phyloP scores from a whole-genome alignment of 2,888 invertebrate genomes.

The Anticlea derivata region DNA sequence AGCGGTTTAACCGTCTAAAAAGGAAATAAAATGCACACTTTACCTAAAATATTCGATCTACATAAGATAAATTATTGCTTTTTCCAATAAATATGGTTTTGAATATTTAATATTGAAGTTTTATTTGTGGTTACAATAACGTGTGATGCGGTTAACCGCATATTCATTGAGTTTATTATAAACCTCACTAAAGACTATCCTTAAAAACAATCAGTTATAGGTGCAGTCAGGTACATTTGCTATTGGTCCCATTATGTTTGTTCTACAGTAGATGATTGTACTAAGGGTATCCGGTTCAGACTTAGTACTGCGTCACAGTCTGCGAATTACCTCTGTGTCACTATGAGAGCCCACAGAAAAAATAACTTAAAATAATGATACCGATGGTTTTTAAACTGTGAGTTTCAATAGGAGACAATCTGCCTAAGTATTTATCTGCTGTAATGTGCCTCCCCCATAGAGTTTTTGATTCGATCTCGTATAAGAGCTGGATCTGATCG shows the following conservation, averaged over 20 bases:
- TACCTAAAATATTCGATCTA: no score
- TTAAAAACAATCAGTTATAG: constrained; percentile 7
- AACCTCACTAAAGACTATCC: neutral
- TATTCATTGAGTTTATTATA: constrained; percentile 1
- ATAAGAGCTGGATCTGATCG: no score
- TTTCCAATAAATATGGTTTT: neutral
- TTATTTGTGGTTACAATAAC: constrained; percentile 1
- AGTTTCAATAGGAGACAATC: no score
- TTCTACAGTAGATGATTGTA: constrained; percentile 17
- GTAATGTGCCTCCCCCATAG: no score
- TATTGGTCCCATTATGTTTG: constrained; percentile 18
- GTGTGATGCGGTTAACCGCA: neutral
- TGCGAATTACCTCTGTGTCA: no score
- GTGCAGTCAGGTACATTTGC: constrained; percentile 9
- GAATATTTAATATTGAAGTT: neutral
- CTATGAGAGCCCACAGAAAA: no score
- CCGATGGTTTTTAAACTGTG: neutral
- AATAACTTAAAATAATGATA: neutral
- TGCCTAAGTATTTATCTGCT: no score
- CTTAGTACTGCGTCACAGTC: neutral
- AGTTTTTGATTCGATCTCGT: no score
- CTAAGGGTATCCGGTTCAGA: constrained; percentile 21
- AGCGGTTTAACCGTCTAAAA: no score
- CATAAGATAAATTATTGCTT: no score
- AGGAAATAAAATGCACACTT: no score